phyloP scores from a whole-genome alignment of 2,797 vertebrate genomes.

The Girardinus metallicus region DNA sequence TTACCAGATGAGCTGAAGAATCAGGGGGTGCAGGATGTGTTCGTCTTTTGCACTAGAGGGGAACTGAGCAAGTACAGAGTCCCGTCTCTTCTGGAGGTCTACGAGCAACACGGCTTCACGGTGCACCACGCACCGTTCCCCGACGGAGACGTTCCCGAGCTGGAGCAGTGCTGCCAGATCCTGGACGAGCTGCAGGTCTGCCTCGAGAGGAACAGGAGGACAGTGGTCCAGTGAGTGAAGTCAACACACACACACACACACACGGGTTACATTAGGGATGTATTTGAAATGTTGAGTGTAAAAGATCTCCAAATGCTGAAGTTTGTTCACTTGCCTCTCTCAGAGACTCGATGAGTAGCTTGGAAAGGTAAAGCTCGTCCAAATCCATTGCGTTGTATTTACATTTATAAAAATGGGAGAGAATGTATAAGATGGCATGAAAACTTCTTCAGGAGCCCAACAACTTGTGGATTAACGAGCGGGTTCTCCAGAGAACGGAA shows the following conservation, averaged over 20 bases:
- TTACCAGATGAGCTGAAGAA: constrained; percentile 86
- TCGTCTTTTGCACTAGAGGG: constrained; percentile 91
- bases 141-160: constrained; percentile 84
- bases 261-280: neutral
- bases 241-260: neutral
- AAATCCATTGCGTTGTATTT: neutral
- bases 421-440: neutral
- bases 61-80: constrained; percentile 89
- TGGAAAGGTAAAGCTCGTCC: neutral
- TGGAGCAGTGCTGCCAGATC: constrained; percentile 84
- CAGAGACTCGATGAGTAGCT: neutral
- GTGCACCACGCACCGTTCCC: constrained; percentile 88
- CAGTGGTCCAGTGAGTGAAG: constrained; percentile 86
- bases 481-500: neutral
- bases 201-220: constrained; percentile 83
- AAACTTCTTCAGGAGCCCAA: neutral
- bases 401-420: neutral
- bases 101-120: constrained; percentile 79
- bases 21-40: constrained; percentile 87
- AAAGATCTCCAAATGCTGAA: neutral
- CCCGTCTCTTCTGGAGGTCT: constrained; percentile 86
- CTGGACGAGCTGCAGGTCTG: constrained; percentile 84
- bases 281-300: neutral
- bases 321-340: neutral
- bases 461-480: neutral